Evolutionary conservation across 2,797 vertebrate species (phyloP).

Genomic region (Pelodytes ibericus): DNA sequence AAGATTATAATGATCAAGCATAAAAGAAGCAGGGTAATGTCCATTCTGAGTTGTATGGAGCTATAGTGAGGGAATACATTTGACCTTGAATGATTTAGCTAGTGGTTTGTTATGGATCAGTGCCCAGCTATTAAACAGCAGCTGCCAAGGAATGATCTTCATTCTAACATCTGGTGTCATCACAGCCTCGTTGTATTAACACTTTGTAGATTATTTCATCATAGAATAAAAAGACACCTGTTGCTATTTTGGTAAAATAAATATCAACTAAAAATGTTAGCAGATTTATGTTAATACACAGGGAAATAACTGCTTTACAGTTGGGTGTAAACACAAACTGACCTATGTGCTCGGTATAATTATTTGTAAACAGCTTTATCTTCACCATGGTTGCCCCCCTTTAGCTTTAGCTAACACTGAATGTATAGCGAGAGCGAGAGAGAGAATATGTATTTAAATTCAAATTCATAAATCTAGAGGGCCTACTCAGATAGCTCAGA

Average conservation of each 20-base stretch:
- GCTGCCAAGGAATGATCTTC: slow-evolving; percentile 7
- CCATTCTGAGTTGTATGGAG: neutral
- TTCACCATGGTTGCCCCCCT: no score
- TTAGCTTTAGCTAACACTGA: no score
- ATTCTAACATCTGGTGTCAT: slow-evolving; percentile 5
- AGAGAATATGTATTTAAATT: no score
- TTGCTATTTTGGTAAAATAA: neutral
- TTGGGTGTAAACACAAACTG: no score
- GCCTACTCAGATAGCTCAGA: no score
- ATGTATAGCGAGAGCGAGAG: no score
- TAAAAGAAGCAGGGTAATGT: neutral
- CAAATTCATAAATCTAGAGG: no score
- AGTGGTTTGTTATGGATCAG: slow-evolving; percentile 5
- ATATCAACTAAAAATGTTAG: neutral
- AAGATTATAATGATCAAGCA: neutral
- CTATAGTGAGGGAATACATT: neutral
- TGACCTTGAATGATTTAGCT: slow-evolving; percentile 18
- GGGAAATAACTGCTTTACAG: no score
- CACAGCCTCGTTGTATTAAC: neutral
- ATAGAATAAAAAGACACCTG: neutral
- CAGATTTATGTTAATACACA: neutral
- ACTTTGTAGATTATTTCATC: slow-evolving; percentile 7
- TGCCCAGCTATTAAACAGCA: slow-evolving; percentile 13
- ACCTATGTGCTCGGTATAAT: no score
- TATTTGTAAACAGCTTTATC: no score